Base-by-base conservation (phyloP, 2,888 invertebrate genomes). In the Dicyrtoma fusca region DNA sequence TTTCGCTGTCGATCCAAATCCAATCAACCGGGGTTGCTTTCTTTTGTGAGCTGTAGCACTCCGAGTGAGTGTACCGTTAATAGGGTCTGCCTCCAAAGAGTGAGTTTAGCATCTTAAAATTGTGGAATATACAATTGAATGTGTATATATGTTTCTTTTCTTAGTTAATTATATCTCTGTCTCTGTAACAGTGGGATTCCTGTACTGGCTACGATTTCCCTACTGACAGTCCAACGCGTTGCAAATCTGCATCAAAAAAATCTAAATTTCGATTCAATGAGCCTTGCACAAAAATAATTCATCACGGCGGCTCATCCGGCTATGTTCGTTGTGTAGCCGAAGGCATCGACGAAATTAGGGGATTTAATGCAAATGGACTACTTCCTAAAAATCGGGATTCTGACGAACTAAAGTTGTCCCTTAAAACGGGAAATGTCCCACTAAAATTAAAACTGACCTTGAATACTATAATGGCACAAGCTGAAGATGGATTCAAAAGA, bases 41-140 rank as follows among this genome's bases (percentile, higher is more conserved):
- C 69, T 3, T 69, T 42, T 44, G 42, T 69, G 23, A 34, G 45
- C 25, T 69, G 69, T 42, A 44, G 21, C 26, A 69, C 34, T n/a
- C 69, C 69, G 0, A 57, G 45, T 23, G 69, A 69, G 19, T 69
- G 69, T 44, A 4, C 34, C 13, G 57, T 69, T 25, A 69, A 69
- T 34, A 10, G 45, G 14, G 25, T 45, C 19, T 69, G 69, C 21
- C 44, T 69, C 21, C 1, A 69, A 57, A 69, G 57, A n/a, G 66
- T 66, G 53, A 23, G 23, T 19, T 6, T 21, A n/a, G 13, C 4
- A 44, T 44, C 1, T 17, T 63, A 26, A n/a, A n/a, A n/a, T n/a
- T n/a, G n/a, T n/a, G n/a, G n/a, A n/a, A n/a, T n/a, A n/a, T n/a
- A n/a, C n/a, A n/a, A n/a, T n/a, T n/a, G n/a, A n/a, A n/a, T n/a